Evolutionary conservation across 2,113 vertebrate genomes (phyloP).

Genomic region (Pluvialis apricaria): DNA sequence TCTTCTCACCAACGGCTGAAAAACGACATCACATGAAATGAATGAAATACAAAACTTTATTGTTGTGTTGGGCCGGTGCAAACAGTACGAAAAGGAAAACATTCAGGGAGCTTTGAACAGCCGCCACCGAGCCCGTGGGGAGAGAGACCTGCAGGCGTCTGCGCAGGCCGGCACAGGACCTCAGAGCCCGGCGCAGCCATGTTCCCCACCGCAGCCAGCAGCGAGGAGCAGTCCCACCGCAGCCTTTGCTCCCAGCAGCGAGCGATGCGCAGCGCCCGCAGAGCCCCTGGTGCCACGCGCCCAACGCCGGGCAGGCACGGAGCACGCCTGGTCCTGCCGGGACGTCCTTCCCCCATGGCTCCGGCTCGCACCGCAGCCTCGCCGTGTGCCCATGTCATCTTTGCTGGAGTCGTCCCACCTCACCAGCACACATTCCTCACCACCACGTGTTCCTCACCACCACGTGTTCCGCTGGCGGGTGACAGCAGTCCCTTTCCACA

Average conservation of each 20-base stretch:
- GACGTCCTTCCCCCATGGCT: no score
- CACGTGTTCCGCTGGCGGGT: accelerated
- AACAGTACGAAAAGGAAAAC: neutral
- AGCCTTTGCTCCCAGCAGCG: accelerated
- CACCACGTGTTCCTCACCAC: no score
- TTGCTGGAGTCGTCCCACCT: neutral
- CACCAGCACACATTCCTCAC: no score
- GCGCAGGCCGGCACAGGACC: accelerated
- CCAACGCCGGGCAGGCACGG: accelerated
- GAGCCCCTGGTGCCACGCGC: neutral
- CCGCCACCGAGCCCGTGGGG: neutral
- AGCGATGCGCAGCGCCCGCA: no score
- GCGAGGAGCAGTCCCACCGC: accelerated
- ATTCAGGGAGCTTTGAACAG: neutral
- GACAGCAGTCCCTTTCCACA: neutral
- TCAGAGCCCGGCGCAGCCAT: accelerated
- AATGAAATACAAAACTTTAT: accelerated
- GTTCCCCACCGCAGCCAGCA: neutral
- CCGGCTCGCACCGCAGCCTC: no score
- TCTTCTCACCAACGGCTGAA: neutral
- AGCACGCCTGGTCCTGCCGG: neutral
- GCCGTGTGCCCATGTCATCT: accelerated
- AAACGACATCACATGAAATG: accelerated
- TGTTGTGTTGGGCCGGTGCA: neutral
- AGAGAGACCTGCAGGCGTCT: accelerated